phyloP scores from a whole-genome alignment of 2,113 vertebrate genomes.

The Lepidothrix coronata region DNA sequence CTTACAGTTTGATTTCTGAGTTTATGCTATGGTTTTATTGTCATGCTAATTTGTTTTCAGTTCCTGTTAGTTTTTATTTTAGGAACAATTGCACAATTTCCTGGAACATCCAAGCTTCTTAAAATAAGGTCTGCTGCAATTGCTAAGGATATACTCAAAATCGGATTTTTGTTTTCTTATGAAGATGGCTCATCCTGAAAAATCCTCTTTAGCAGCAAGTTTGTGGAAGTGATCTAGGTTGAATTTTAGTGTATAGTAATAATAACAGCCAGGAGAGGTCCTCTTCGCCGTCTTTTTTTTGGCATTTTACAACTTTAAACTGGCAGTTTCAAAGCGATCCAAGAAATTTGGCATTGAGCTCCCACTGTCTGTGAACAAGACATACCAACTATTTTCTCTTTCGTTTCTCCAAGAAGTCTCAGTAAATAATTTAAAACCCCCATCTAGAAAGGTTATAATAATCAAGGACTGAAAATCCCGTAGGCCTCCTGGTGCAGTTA shows the following conservation, averaged over 20 bases:
- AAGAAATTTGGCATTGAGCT: not conserved
- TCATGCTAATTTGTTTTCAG: not conserved
- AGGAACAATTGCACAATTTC: not conserved
- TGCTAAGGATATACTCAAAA: not conserved
- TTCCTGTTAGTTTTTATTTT: not conserved
- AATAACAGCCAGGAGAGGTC: not conserved
- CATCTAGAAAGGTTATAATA: not conserved
- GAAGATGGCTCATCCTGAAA: not conserved
- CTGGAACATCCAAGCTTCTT: not conserved
- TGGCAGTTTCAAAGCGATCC: not conserved
- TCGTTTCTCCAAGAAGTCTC: not conserved
- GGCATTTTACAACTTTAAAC: not conserved
- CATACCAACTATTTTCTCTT: not conserved
- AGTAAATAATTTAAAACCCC: not conserved
- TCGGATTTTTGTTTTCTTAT: not conserved
- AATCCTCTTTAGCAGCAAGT: not conserved
- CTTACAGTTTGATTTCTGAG: not conserved
- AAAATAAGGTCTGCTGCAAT: not conserved
- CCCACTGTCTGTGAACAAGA: not conserved
- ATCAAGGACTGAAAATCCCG: not conserved
- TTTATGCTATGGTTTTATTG: not conserved
- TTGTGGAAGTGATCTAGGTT: not conserved
- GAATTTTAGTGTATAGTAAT: not conserved
- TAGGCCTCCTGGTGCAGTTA: not conserved
- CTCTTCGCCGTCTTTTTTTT: not conserved